Conservation (phyloP, 2,113 vertebrate species). For the Todiramphus saurophagus region DNA sequence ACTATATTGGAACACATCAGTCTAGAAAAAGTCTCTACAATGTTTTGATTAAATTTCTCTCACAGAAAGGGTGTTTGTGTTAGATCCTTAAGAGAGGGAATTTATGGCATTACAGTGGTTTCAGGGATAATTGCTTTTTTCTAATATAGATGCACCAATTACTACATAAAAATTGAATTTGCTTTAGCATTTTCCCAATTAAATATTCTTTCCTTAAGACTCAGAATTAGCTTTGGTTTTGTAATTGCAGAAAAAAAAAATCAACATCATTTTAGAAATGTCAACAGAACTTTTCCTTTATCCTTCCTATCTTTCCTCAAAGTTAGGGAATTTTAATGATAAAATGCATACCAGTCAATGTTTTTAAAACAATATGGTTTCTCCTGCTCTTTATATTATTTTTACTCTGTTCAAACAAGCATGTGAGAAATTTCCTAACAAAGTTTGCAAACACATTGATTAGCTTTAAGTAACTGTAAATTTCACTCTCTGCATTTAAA, state of each 20-base stretch:
- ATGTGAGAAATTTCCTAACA: neutral
- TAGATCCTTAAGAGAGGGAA: neutral
- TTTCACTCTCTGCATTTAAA: neutral
- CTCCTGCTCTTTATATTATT: neutral
- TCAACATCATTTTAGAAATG: neutral
- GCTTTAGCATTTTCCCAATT: constrained; percentile 18
- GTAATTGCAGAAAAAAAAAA: neutral
- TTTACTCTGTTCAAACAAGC: neutral
- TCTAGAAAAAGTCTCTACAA: neutral
- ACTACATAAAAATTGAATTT: constrained; percentile 18
- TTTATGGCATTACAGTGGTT: neutral
- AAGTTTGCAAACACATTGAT: neutral
- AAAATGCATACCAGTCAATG: neutral
- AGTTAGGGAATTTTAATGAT: neutral
- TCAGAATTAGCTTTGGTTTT: neutral
- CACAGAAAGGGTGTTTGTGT: neutral
- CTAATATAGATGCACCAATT: constrained; percentile 24
- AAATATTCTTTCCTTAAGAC: constrained; percentile 1
- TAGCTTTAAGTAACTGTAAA: neutral
- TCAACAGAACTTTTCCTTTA: neutral
- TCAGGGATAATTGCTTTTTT: neutral
- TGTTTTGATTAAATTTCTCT: neutral
- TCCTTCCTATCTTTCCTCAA: neutral
- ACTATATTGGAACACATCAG: neutral
- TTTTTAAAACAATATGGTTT: neutral